Percentiles rank a stretch among this genome's conserved stretches.
Evolutionary conservation across 1,140 invertebrate genomes (phyloP).

Genomic region (Drosophila burlai): DNA sequence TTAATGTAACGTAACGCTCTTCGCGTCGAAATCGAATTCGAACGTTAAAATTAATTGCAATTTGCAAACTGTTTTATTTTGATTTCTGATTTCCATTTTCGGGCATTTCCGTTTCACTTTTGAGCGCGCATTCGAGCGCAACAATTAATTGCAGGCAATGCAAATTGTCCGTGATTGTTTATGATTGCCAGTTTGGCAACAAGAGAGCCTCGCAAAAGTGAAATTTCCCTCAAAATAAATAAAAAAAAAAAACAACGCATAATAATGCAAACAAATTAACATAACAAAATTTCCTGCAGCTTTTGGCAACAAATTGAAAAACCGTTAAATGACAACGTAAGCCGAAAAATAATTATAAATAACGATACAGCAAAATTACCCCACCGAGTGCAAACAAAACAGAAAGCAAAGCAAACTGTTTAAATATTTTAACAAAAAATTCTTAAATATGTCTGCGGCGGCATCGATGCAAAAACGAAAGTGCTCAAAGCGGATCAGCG

Average conservation of each 20-base stretch:
- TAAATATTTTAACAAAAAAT: slow-evolving; percentile 68
- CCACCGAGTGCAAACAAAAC: slow-evolving; percentile 52
- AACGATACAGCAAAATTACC: slow-evolving; percentile 30
- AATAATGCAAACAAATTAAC: slow-evolving; percentile 40
- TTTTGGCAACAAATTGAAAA: slow-evolving; percentile 44
- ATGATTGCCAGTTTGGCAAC: slow-evolving; percentile 50
- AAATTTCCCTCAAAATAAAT: slow-evolving; percentile 37
- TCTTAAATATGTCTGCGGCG: slow-evolving; percentile 51
- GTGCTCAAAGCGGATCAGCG: slow-evolving; percentile 45
- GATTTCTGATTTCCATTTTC: slow-evolving; percentile 51
- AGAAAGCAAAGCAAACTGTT: slow-evolving; percentile 67
- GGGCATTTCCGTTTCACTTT: slow-evolving; percentile 73
- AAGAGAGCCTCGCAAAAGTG: slow-evolving; percentile 48
- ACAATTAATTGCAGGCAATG: slow-evolving; percentile 74
- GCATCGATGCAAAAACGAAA: slow-evolving; percentile 70
- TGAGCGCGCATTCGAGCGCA: slow-evolving; percentile 69
- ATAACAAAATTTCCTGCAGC: slow-evolving; percentile 40
- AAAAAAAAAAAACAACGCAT: slow-evolving; percentile 10
- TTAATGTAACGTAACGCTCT: slow-evolving; percentile 61
- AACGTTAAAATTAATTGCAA: slow-evolving; percentile 70
- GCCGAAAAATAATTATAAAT: slow-evolving; percentile 13
- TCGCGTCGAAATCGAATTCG: slow-evolving; percentile 70
- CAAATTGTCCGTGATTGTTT: slow-evolving; percentile 52
- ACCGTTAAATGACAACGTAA: slow-evolving; percentile 33
- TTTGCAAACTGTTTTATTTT: slow-evolving; percentile 59